Base-by-base conservation (phyloP, 2,888 invertebrate species). In the Tinea pellionella region DNA sequence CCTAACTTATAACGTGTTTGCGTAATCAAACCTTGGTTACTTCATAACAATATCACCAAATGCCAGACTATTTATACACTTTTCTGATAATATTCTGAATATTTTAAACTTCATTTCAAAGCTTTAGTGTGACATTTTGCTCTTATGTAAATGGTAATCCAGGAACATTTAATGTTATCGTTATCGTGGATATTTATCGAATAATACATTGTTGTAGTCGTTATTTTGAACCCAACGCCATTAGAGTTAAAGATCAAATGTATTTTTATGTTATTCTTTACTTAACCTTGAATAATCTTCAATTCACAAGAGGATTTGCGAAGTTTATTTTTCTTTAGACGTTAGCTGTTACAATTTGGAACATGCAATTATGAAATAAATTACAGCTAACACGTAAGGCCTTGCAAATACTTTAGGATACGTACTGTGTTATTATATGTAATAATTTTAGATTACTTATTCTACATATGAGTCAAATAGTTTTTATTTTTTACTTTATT, bases 1-100 rank as follows among this genome's bases (percentile, higher is more conserved):
- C 13, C 15, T 47, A 47, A 47, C 47, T 16, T 47, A 16, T 13
- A 47, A 47, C 47, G 13, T 13, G 15, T 47, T 47, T 47, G 47
- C 47, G 47, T 16, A 47, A 47, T 9, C 3, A 47, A 47, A 47
- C 47, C 47, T 47, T 47, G 47, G 47, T 47, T 47, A 15, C n/a
- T 15, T 47, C 47, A 47, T 47, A 47, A 47, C 47, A 47, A 47
- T 47, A 47, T 47, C 47, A 47, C 47, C n/a, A n/a, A n/a, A n/a
- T 47, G 47, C 47, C 47, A 47, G 47, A 47, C 13, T 47, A 47
- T 47, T 47, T 16, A 47, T 47, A 47, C n/a, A 2, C 41, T 13
- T 2, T 47, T 47, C 16, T 47, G 47, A 47, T 1, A 47, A 47
- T 15, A 47, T 47, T 2, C 47, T 41, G 4, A 37, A 37, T 9